Base-by-base conservation (phyloP, 2,888 invertebrate species). In the Drosophila leonis region DNA sequence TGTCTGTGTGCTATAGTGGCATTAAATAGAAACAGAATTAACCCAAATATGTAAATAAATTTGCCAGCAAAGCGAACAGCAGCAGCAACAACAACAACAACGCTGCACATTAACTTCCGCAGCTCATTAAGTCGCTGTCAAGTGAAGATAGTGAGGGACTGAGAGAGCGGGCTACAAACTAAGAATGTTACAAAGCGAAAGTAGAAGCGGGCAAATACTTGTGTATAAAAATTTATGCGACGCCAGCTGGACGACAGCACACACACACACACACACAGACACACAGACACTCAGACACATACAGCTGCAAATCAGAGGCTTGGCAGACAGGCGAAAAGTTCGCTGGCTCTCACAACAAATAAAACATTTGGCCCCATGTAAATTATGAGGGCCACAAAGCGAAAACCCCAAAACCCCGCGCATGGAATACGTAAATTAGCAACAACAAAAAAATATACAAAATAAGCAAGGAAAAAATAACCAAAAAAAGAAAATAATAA, bases 91-190 rank as follows among this genome's bases (percentile, higher is more conserved):
- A 74, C 75, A 78, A 78, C 54, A 63, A 64, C 65, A 74, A 66
- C 75, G 81, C 79, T 82, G 82, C 80, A 89, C 87, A 89, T 87
- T 87, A 87, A 87, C 87, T 89, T 89, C 89, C 89, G 80, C 89
- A 88, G 90, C 87, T 90, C 90, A 87, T 87, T 87, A 87, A 88
- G 88, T 88, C 79, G 70, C 84, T 89, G 90, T 89, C 87, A 80
- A 82, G 42, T 44, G 6, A 20, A 41, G 20, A 61, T 37, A 51
- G 37, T 20, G 9, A 37, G 27, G 24, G 12, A 20, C 13, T 42
- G 41, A 39, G 20, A 37, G 12, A 5, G 31, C 29, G 12, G 18
- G 13, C 6, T 18, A 29, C 31, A 37, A n/a, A 33, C 39, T 2
- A 9, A 29, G 24, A 29, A 18, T 9, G 18, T 13, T 18, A 20